Evolutionary conservation across 2,113 vertebrate species (phyloP).

Genomic region (Thryonomys swinderianus): DNA sequence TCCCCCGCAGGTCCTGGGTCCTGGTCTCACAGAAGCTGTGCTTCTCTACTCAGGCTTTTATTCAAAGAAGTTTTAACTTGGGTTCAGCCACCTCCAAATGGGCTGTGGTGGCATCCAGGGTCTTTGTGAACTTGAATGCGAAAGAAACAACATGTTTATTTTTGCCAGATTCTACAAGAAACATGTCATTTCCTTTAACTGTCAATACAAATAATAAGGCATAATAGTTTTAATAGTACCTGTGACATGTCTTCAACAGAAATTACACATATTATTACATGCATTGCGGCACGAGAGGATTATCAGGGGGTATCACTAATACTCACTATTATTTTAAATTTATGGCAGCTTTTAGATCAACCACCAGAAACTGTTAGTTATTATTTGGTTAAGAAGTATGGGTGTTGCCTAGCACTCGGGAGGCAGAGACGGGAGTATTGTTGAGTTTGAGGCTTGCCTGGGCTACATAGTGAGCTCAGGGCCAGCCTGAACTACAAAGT

Average conservation of each 20-base stretch:
- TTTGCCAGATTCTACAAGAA: constrained; percentile 21
- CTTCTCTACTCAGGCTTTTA: neutral
- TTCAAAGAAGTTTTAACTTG: neutral
- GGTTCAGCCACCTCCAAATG: neutral
- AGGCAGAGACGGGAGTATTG: too few relatives aligned
- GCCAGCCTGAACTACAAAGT: too few relatives aligned
- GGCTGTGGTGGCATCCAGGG: neutral
- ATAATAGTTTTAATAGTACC: neutral
- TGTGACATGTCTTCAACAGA: neutral
- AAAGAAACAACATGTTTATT: constrained; percentile 8
- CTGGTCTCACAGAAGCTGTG: neutral
- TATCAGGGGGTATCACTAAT: neutral
- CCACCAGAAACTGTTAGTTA: neutral
- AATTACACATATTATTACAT: neutral
- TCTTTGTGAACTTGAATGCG: neutral
- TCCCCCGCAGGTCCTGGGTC: neutral
- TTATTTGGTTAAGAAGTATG: neutral
- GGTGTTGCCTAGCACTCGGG: too few relatives aligned
- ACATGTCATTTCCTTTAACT: neutral
- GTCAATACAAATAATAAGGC: neutral
- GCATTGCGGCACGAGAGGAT: neutral
- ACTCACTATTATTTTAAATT: constrained; percentile 6
- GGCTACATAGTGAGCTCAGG: too few relatives aligned
- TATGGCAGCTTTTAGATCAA: neutral
- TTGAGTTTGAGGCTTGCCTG: too few relatives aligned